These are phyloP conservation scores for Dryadula phaetusa DNA, from an alignment of 2,888 invertebrate genomes.

Conservation along the genomic window DNA sequence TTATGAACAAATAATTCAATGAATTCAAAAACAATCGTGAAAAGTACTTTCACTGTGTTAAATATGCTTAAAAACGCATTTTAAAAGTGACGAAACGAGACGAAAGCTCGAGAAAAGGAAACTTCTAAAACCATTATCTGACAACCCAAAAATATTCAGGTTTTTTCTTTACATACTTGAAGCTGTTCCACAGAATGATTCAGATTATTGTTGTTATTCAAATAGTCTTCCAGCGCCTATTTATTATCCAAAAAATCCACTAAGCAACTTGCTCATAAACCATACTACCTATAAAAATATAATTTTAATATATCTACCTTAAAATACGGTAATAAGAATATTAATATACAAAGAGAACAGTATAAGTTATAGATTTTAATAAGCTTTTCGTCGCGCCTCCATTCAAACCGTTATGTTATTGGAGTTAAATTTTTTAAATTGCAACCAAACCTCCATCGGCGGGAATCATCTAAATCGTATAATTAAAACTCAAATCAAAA, in stretches of 20 bases:
- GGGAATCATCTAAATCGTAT: slow-evolving; percentile 53
- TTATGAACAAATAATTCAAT: slow-evolving; percentile 19
- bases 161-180: too few species aligned
- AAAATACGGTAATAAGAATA: slow-evolving; percentile 18
- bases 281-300: slow-evolving; percentile 7
- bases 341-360: slow-evolving; percentile 18
- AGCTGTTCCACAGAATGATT: background rate
- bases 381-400: slow-evolving; percentile 22
- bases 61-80: too few species aligned
- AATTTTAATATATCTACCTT: slow-evolving; percentile 8
- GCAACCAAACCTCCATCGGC: slow-evolving; percentile 29
- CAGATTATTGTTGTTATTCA: background rate
- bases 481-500: slow-evolving; percentile 75
- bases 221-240: background rate
- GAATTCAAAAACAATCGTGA: background rate
- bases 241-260: background rate
- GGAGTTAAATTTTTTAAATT: slow-evolving; percentile 23
- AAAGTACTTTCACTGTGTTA: background rate
- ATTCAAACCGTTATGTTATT: slow-evolving; percentile 18
- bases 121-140: too few species aligned
- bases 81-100: too few species aligned
- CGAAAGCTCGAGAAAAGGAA: too few species aligned
- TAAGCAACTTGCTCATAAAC: background rate
- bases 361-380: slow-evolving; percentile 27
- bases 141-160: too few species aligned